Evolutionary conservation across 2,113 vertebrate species (phyloP).

Genomic region (Misgurnus mizolepis): DNA sequence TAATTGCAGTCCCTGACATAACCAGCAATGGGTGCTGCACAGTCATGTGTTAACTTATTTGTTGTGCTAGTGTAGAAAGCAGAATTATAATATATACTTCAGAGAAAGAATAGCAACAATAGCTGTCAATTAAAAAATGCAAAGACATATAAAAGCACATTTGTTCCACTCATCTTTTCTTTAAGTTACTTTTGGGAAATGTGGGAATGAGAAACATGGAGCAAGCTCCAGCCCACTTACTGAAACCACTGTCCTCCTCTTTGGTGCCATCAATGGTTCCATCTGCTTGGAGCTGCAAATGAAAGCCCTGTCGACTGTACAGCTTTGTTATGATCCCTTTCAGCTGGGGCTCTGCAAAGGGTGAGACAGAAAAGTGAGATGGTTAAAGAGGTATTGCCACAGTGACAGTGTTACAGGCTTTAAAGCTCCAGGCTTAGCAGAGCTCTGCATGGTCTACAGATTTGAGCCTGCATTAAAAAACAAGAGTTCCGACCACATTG

Average conservation of each 20-base stretch:
- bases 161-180: too few relatives aligned
- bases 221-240: slow-evolving; percentile 79
- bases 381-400: slow-evolving; percentile 39
- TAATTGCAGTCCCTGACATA: too few relatives aligned
- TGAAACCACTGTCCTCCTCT: slow-evolving; percentile 96
- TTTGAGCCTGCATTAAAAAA: slow-evolving; percentile 28
- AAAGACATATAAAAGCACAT: too few relatives aligned
- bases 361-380: slow-evolving; percentile 29
- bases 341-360: slow-evolving; percentile 91
- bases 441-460: slow-evolving; percentile 16
- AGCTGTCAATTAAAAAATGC: background rate
- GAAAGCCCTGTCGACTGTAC: slow-evolving; percentile 98
- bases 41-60: too few relatives aligned
- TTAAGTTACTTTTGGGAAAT: background rate
- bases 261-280: slow-evolving; percentile 98
- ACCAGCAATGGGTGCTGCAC: too few relatives aligned
- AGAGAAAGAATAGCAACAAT: too few relatives aligned
- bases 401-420: slow-evolving; percentile 7
- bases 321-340: slow-evolving; percentile 99
- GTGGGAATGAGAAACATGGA: background rate
- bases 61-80: too few relatives aligned
- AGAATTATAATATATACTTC: background rate
- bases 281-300: slow-evolving; percentile 98
- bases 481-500: slow-evolving; percentile 17
- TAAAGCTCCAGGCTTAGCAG: slow-evolving; percentile 27